These are phyloP conservation scores for Tillus elongatus DNA, from an alignment of 2,888 invertebrate genomes.

Conservation along the genomic window DNA sequence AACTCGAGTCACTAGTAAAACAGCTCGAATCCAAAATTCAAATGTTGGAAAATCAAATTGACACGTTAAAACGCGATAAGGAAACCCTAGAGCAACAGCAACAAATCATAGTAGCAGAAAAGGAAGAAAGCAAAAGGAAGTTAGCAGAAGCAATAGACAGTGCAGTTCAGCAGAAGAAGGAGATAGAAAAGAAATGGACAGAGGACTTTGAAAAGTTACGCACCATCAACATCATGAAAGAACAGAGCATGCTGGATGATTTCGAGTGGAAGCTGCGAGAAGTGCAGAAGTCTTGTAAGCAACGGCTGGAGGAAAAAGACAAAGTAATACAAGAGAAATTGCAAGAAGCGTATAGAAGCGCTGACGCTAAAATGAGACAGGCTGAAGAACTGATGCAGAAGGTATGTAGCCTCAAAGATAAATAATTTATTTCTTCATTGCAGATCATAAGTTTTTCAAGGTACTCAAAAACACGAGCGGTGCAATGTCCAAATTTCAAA, in stretches of 20 bases:
- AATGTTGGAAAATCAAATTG: constrained; percentile 44
- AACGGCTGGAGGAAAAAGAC: constrained; percentile 53
- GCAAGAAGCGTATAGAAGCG: constrained; percentile 38
- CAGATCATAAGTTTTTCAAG: too few relatives aligned
- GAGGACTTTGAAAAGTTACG: constrained; percentile 59
- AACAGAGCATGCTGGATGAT: constrained; percentile 65
- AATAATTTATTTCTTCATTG: too few relatives aligned
- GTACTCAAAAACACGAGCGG: too few relatives aligned
- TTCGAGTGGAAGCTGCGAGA: constrained; percentile 79
- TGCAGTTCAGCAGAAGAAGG: constrained; percentile 51
- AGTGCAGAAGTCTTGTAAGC: constrained; percentile 61
- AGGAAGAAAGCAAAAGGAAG: constrained; percentile 45
- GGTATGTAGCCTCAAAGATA: too few relatives aligned
- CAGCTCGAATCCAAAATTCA: constrained; percentile 45
- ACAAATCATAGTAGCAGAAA: constrained; percentile 34
- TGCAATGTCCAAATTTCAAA: too few relatives aligned
- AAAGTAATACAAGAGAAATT: constrained; percentile 48
- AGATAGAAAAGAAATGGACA: constrained; percentile 53
- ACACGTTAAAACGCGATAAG: constrained; percentile 43
- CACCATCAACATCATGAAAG: constrained; percentile 59
- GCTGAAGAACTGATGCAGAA: constrained; percentile 38
- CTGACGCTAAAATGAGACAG: constrained; percentile 36
- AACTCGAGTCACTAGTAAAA: constrained; percentile 43
- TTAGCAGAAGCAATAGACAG: constrained; percentile 52
- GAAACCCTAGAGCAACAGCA: constrained; percentile 40